These are phyloP conservation scores for Ricordea florida DNA, from an alignment of 92 coral and sea anemone species.

Conservation along the genomic window DNA sequence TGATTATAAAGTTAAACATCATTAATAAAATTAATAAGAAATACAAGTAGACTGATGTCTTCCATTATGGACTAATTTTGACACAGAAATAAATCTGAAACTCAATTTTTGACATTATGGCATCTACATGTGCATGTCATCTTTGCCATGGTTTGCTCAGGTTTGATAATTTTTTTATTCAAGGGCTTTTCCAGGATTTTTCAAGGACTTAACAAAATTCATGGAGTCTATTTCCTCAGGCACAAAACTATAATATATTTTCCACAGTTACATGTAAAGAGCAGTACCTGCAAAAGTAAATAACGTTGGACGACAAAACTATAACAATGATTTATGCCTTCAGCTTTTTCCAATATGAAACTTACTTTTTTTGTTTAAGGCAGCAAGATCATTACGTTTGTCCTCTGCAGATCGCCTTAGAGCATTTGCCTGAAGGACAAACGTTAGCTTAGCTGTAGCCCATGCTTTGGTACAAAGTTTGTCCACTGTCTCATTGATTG, in stretches of 20 bases:
- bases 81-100: no score
- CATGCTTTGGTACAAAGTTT: slow-evolving; percentile 30
- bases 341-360: neutral
- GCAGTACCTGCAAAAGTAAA: slow-evolving; percentile 3
- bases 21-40: no score
- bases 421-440: slow-evolving; percentile 50
- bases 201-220: no score
- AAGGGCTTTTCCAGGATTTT: slow-evolving; percentile 5
- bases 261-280: neutral
- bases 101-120: no score
- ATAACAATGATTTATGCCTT: neutral
- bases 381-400: slow-evolving; percentile 33
- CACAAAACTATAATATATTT: neutral
- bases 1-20: neutral
- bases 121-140: no score
- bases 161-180: slow-evolving; percentile 12
- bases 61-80: no score
- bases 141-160: slow-evolving; percentile 10
- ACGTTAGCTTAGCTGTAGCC: slow-evolving; percentile 44
- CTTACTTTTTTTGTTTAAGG: slow-evolving; percentile 17
- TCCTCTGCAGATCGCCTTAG: slow-evolving; percentile 52
- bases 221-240: slow-evolving; percentile 7
- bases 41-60: no score
- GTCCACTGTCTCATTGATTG: slow-evolving; percentile 26
- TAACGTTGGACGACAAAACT: neutral